These are phyloP conservation scores for Colostygia pectinataria DNA, from an alignment of 2,888 invertebrate genomes.

Conservation along the genomic window DNA sequence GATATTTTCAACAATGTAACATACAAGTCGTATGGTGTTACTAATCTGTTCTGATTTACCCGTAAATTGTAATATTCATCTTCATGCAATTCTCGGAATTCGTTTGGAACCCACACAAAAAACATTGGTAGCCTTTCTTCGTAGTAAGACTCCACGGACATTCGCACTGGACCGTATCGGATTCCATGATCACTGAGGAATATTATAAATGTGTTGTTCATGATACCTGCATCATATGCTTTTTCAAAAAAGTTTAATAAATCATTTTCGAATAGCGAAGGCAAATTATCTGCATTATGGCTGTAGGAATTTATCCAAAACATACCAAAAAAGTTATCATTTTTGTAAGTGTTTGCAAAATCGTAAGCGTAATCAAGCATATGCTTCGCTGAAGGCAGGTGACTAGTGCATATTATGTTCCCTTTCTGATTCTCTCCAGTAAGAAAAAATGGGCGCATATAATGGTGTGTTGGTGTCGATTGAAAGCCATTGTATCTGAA, in stretches of 20 bases:
- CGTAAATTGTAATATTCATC: conserved; percentile 81
- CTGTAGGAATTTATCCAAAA: conserved; percentile 90
- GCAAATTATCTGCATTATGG: conserved; percentile 86
- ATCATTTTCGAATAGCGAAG: conserved; percentile 85
- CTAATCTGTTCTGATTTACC: conserved; percentile 85
- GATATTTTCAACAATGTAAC: conserved; percentile 78
- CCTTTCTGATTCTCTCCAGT: conserved; percentile 81
- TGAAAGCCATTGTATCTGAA: conserved; percentile 83
- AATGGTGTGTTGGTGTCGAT: conserved; percentile 90
- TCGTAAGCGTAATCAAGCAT: conserved; percentile 86
- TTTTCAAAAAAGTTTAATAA: conserved; percentile 79
- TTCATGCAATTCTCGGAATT: conserved; percentile 80
- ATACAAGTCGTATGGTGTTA: conserved; percentile 89
- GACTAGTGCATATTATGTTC: conserved; percentile 62
- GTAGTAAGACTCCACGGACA: conserved; percentile 88
- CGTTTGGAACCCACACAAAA: conserved; percentile 86
- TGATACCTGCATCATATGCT: conserved; percentile 75
- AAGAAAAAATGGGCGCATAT: conserved; percentile 87
- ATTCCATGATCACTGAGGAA: conserved; percentile 91
- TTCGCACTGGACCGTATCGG: conserved; percentile 86
- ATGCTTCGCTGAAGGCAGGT: conserved; percentile 84
- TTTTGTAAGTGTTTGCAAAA: conserved; percentile 83
- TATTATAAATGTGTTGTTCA: conserved; percentile 86
- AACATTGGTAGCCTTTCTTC: conserved; percentile 90
- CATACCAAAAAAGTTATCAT: conserved; percentile 86